Evolutionary conservation across 1,140 invertebrate genomes (phyloP), one percentile per base, ranked within the genome.

Genomic region (Lasioglossum albipes): DNA sequence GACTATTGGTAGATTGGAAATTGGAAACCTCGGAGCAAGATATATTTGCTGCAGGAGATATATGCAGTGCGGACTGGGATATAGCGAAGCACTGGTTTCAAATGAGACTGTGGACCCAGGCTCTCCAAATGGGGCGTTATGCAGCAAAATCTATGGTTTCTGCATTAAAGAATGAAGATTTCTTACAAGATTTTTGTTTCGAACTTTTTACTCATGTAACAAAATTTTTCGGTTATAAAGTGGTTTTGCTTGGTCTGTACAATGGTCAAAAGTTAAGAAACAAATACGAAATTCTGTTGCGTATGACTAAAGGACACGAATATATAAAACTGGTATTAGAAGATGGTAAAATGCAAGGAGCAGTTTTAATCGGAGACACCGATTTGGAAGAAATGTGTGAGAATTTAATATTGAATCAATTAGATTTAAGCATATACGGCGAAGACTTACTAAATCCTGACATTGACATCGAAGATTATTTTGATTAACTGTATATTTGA

Each of bases 381-480:
- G 98, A 98, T 91, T 94, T 99, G 57, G 99, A 99, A 92, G 99
- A 99, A 94, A 99, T 98, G 89, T 98, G 98, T 94, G 99, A 99
- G 94, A 99, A 99, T 94, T 94, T 99, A 64, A 99, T 99, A 90
- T 94, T 99, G 20, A 98, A 99, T 94, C 96, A 98, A 91, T 94
- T 99, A 72, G 98, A 99, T 94, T 93, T 99, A 57, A 96, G 96
- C 83, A 94, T 95, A 31, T 97, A 97, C 94, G 98, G 97, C 66
- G 97, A 99, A 92, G 96, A 99, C 92, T 95, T 99, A 81, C 94
- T 99, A 7, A 97, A 99, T 94, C 98, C 98, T 27, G 95, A 97
- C 93, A 97, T 99, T 90, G 98, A 99, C 93, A 98, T 99, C 90
- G 98, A 99, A 92, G 99, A 99, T 95, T 99, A 99, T 94, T 99